Evolutionary conservation across 2,888 invertebrate genomes (phyloP).

Genomic region (Lumbricus terrestris): DNA sequence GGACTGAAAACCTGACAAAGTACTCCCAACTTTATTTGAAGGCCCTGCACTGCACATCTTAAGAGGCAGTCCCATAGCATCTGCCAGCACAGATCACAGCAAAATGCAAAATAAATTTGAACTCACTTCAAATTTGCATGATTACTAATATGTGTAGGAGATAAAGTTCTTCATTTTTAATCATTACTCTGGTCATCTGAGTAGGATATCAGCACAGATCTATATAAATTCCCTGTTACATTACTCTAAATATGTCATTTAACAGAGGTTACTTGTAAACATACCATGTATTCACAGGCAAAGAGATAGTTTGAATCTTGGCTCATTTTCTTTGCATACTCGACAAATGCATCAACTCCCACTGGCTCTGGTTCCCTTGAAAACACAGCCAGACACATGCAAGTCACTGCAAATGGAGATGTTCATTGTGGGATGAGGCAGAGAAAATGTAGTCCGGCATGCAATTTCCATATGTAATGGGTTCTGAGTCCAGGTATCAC

Average conservation of each 20-base stretch:
- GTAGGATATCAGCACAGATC: not conserved
- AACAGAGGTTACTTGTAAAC: not conserved
- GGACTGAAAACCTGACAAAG: not conserved
- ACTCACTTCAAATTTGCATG: no score
- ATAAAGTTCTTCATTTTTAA: no score
- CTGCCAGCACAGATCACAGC: not conserved
- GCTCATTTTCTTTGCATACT: not conserved
- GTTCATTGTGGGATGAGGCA: not conserved
- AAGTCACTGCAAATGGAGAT: not conserved
- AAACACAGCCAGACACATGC: not conserved
- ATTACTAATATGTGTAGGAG: not conserved
- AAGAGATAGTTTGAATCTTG: slow-evolving; percentile 6
- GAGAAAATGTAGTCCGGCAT: not conserved
- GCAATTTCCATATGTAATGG: not conserved
- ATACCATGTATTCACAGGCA: slow-evolving; percentile 4
- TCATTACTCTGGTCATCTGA: not conserved
- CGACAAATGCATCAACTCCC: not conserved
- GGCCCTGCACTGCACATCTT: not conserved
- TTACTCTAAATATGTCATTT: not conserved
- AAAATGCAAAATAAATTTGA: not conserved
- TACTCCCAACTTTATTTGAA: not conserved
- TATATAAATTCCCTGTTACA: not conserved
- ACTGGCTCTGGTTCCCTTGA: not conserved
- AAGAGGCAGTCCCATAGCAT: not conserved
- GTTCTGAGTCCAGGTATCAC: no score